Base-by-base conservation (phyloP, 35 echinoderm and acorn worm species). In the Ophioderma brevispina region DNA sequence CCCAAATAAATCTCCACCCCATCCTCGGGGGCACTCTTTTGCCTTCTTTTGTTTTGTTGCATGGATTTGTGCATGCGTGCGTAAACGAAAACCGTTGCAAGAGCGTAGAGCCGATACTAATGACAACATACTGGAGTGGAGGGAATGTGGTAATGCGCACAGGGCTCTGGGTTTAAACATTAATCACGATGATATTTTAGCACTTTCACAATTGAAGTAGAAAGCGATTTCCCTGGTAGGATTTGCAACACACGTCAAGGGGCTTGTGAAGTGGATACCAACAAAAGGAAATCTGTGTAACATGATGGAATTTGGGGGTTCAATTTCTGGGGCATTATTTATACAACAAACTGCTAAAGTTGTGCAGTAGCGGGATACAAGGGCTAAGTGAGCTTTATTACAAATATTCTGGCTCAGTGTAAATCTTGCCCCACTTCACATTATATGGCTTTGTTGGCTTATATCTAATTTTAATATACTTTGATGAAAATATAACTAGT, bases 171-270 rank as follows among this genome's bases (percentile, higher is more conserved):
- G 59, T 70, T 70, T 15, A 70, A 70, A 70, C 59, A 70, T 70
- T 70, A 70, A 70, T 70, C 59, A 70, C 59, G 6, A 70, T 70
- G 59, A 70, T 70, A 70, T 70, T 70, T 70, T 70, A 70, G 59
- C 59, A 70, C 59, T 70, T 25, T 18, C 28, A 25, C n/a, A 25
- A 70, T 70, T 70, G 59, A 70, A 70, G 28, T 30, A 25, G 59
- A 8, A 70, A 70, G 3, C 59, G 59, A 70, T 70, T 70, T 30
- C 3, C 15, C 59, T 18, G 15, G 59, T 70, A 70, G 59, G 59
- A 70, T 70, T 70, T 70, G n/a, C 17, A 13, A 25, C 15, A 70
- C 23, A 30, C 3, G 17, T 13, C 15, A 4, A 25, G 59, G 59
- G 59, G 4, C 4, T 70, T 30, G 10, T 70, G 17, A 70, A 70